Conservation (phyloP, 2,888 invertebrate species). For the Glomeris marginata region DNA sequence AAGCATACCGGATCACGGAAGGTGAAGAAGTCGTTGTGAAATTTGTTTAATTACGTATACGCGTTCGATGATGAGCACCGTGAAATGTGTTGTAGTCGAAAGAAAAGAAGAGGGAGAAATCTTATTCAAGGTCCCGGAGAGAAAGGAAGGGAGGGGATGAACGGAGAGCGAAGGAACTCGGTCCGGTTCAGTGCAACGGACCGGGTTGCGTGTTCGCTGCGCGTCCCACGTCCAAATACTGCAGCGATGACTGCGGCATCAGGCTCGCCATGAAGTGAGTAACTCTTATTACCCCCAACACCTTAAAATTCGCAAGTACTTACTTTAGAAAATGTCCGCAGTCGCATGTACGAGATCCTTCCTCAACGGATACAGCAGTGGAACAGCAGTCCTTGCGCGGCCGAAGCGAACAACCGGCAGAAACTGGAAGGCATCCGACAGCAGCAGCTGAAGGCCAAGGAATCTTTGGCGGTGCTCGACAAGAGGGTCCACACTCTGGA, state of each 20-base stretch:
- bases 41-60: no score
- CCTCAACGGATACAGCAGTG: conserved; percentile 87
- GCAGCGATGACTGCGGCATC: conserved; percentile 80
- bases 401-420: conserved; percentile 61
- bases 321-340: conserved; percentile 14
- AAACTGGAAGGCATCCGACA: conserved; percentile 50
- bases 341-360: conserved; percentile 45
- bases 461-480: conserved; percentile 42
- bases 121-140: background rate
- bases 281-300: no score
- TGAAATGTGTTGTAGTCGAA: conserved; percentile 6
- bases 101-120: conserved; percentile 11
- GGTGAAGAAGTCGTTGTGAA: no score
- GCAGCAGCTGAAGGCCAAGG: conserved; percentile 60
- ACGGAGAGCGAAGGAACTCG: conserved; percentile 20
- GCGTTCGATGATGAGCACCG: no score
- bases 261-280: conserved; percentile 45
- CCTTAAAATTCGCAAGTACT: background rate
- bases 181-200: conserved; percentile 73
- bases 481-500: conserved; percentile 46
- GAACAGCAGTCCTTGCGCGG: conserved; percentile 69
- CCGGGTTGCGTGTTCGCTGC: conserved; percentile 71
- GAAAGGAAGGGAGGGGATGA: conserved; percentile 2
- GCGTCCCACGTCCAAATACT: conserved; percentile 73
- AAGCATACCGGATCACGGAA: no score